These are phyloP conservation scores for Eilema griseolum DNA, from an alignment of 2,888 invertebrate species.

Conservation along the genomic window DNA sequence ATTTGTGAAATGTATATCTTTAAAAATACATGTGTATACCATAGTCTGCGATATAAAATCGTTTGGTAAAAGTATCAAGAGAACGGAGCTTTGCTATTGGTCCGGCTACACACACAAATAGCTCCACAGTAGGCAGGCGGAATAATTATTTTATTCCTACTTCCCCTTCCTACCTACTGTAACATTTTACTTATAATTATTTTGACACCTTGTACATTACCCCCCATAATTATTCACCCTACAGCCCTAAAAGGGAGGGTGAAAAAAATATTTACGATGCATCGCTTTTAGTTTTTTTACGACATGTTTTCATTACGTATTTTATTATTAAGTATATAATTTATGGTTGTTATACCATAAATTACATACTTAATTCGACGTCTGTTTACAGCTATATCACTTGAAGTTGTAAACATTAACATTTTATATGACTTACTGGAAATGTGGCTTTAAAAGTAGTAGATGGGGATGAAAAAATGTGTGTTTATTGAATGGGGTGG, in stretches of 20 bases:
- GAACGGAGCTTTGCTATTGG: too few species aligned
- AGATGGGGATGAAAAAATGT: not conserved
- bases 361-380: too few species aligned
- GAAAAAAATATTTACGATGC: slow-evolving; percentile 11
- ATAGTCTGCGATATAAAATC: too few species aligned
- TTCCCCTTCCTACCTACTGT: too few species aligned
- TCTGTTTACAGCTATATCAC: not conserved
- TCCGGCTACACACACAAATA: too few species aligned
- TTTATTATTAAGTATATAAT: slow-evolving; percentile 6
- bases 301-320: slow-evolving; percentile 13
- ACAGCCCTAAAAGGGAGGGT: not conserved
- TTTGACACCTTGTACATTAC: slow-evolving; percentile 10
- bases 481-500: not conserved
- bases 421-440: not conserved
- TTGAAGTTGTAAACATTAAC: slow-evolving; percentile 6
- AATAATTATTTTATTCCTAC: too few species aligned
- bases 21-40: too few species aligned
- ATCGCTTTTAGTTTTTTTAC: slow-evolving; percentile 16
- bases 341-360: slow-evolving; percentile 10
- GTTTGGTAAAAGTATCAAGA: too few species aligned
- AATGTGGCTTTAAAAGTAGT: not conserved
- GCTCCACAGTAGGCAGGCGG: too few species aligned
- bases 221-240: not conserved
- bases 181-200: slow-evolving; percentile 5
- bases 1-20: too few species aligned